Conservation (phyloP, 1,140 invertebrate species). For the Bacillus rossius region DNA sequence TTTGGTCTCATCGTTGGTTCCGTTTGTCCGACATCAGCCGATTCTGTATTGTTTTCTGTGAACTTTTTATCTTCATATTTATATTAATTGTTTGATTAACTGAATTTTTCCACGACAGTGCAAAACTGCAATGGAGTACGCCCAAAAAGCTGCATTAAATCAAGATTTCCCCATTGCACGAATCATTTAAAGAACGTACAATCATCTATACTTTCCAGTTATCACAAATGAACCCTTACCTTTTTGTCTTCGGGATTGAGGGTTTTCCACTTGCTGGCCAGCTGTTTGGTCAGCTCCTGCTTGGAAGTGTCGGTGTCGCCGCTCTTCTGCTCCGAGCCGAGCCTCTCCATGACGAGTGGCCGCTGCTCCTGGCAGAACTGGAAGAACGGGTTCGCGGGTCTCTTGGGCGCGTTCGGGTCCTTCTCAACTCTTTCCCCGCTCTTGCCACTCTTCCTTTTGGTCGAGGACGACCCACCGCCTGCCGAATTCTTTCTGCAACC, state of each 20-base stretch:
- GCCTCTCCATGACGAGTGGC: constrained; percentile 57
- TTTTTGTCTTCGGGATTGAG: constrained; percentile 63
- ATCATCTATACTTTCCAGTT: background rate
- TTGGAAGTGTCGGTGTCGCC: constrained; percentile 63
- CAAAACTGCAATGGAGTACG: too few species aligned
- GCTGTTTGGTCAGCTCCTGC: constrained; percentile 66
- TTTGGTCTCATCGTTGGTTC: too few species aligned
- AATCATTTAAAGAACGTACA: too few species aligned
- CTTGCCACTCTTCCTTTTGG: constrained; percentile 40
- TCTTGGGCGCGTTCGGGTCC: constrained; percentile 72
- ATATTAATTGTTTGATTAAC: too few species aligned
- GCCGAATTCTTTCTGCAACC: constrained; percentile 2
- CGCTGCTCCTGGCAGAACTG: constrained; percentile 75
- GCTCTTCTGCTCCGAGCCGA: constrained; percentile 41
- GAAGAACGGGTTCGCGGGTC: constrained; percentile 73
- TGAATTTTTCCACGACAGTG: too few species aligned
- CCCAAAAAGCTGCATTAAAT: too few species aligned
- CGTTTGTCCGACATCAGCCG: too few species aligned
- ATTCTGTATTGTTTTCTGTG: background rate
- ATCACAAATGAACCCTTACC: constrained; percentile 34
- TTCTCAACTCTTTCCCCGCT: constrained; percentile 47
- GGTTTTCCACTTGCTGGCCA: constrained; percentile 66
- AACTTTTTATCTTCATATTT: background rate
- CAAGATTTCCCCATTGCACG: too few species aligned
- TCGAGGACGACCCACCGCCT: constrained; percentile 38